A percentile compares a stretch with the other conserved stretches of the same genome.
These are phyloP conservation scores for Dasysyrphus tricinctus DNA, from an alignment of 2,888 invertebrate genomes.

Conservation along the genomic window DNA sequence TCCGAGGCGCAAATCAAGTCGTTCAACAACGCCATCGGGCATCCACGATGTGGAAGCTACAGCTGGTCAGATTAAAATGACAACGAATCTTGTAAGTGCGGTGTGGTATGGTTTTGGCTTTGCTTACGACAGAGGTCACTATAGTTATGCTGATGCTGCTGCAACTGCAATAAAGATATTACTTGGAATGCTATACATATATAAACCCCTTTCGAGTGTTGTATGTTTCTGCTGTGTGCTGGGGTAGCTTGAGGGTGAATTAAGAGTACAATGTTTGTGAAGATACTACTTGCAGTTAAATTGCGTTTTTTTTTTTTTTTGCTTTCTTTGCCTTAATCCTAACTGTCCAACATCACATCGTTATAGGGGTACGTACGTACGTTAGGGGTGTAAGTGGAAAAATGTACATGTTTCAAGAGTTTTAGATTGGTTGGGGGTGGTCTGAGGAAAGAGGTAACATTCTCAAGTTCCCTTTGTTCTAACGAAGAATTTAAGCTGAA, in stretches of 20 bases:
- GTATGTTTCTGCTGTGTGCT: neutral
- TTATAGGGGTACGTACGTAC: constrained; percentile 27
- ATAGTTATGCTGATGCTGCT: constrained; percentile 2
- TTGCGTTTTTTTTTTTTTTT: constrained; percentile 27
- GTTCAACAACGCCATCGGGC: constrained; percentile 80
- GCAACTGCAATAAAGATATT: constrained; percentile 42
- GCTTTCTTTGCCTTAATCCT: constrained; percentile 13
- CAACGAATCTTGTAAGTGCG: constrained; percentile 69
- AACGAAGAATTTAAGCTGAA: constrained; percentile 15
- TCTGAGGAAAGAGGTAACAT: constrained; percentile 33
- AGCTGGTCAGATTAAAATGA: constrained; percentile 58
- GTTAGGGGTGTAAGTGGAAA: constrained; percentile 19
- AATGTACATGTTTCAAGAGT: constrained; percentile 17
- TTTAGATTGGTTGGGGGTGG: constrained; percentile 26
- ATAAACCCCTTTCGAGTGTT: constrained; percentile 24
- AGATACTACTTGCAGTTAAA: constrained; percentile 57
- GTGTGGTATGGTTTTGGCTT: constrained; percentile 36
- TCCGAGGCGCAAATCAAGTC: constrained; percentile 81
- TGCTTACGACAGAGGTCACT: constrained; percentile 33
- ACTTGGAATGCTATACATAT: constrained; percentile 56
- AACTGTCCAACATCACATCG: constrained; percentile 31
- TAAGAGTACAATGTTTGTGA: constrained; percentile 48
- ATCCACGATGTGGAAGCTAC: constrained; percentile 71
- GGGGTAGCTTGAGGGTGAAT: constrained; percentile 47
- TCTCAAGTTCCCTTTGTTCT: constrained; percentile 59